Base-by-base conservation (phyloP, 2,797 vertebrate genomes). In the Rousettus madagascariensis region DNA sequence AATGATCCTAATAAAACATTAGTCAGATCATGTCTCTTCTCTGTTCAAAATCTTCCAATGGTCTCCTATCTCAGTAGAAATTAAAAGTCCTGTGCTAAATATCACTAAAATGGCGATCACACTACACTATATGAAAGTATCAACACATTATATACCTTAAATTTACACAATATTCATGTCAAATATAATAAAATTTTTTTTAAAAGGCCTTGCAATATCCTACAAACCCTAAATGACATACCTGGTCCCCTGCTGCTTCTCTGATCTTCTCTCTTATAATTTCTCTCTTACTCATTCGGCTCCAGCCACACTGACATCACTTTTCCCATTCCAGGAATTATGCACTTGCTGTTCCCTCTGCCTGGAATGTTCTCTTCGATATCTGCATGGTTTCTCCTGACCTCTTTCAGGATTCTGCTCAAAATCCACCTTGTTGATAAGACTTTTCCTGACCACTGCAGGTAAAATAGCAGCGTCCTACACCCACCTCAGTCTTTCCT, bases 21-120 rank as follows among this genome's bases (percentile, higher is more conserved):
- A 61, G 41, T 66, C 6, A 92, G 22, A 71, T 10, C 51, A 30
- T 8, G 5, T 36, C 24, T 92, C 66, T 84, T 93, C 33, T 86
- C 13, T 43, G 9, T 26, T 84, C 22, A 77, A 84, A 87, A 72
- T 28, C 28, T 15, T 93, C 46, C 13, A 36, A 36, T 36, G 15
- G 12, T 15, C 78, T 95, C 22, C 22, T 41, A 51, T 90, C n/a
- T 83, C 28, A 79, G 59, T 63, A 24, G 90, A 95, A 95, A 72
- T 5, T 57, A 38, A 80, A 93, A 85, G n/a, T 7, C 82, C 51
- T 86, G 20, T 46, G n/a, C 41, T 82, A 83, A 59, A 36, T n/a
- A 53, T 0, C 10, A 15, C 46, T 69, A 79, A 22, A 78, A 4
- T 38, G 72, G 30, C 30, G 72, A n/a, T 72, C 22, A 55, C 9